Evolutionary conservation across 1,140 invertebrate species (phyloP), one percentile per base, ranked within the genome.

Genomic region (Leptopilina clavipes): DNA sequence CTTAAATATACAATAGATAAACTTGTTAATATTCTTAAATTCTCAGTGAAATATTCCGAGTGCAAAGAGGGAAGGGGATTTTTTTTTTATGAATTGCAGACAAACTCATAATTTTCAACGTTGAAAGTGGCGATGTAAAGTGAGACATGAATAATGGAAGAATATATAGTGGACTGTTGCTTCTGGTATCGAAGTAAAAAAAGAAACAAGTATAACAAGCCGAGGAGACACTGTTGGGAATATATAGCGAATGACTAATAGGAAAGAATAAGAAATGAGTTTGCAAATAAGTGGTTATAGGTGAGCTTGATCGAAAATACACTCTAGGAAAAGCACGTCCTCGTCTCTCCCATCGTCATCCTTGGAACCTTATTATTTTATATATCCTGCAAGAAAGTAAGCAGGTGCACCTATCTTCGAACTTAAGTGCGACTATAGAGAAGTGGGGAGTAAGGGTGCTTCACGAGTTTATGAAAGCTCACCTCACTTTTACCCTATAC

Each of bases 241-340:
- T 19, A 77, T 14, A n/a, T 31, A 65, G 25, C 10, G 14, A n/a
- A 65, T 65, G 59, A 65, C 22, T 65, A 37, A 65, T 65, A 25
- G 59, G 59, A 65, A 37, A 74, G 78, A 79, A 82, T 84, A 83
- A 78, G 52, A 73, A 84, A 83, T 80, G 80, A 82, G 79, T 72
- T 82, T 85, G 80, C 76, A 83, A 83, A 83, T 83, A 78, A 84
- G 79, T 75, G 52, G 76, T 74, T 80, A 76, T 72, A 78, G 56
- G 22, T 11, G 11, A 22, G 56, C 56, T 22, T 65, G 56, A 31
- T 65, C 56, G 56, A 65, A 65, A 65, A 65, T 31, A 65, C 22
- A 65, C 56, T 65, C 22, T 65, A 65, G 59, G 59, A 65, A 40
- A 40, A 65, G 59, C 25, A 31, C 22, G 59, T 31, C 12, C 11